A percentile compares a stretch with the other conserved stretches of the same genome.
Conservation (phyloP, 2,113 vertebrate genomes). For the Egretta garzetta region DNA sequence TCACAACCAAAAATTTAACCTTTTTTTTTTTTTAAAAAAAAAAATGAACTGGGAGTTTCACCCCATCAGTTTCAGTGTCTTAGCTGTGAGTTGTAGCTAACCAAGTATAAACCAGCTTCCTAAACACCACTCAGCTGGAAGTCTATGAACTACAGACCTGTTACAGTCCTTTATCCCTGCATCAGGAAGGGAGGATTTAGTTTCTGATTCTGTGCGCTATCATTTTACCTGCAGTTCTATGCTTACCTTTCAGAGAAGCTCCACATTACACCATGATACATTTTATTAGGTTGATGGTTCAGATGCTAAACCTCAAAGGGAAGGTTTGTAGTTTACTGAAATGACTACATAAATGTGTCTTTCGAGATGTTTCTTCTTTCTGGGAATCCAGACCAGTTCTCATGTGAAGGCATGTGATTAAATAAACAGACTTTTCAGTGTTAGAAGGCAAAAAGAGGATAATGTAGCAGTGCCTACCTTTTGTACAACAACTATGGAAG, state of each 20-base stretch:
- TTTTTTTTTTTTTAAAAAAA: not conserved
- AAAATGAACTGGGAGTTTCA: not conserved
- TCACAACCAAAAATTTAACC: not conserved
- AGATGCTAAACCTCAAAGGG: not conserved
- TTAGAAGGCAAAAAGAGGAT: not conserved
- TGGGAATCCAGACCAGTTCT: not conserved
- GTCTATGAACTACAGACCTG: not conserved
- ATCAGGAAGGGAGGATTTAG: not conserved
- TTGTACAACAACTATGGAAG: not conserved
- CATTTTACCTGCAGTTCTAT: not conserved
- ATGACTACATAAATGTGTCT: not conserved
- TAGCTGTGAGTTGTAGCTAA: not conserved
- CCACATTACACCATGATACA: not conserved
- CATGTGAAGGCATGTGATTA: not conserved
- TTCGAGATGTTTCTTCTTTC: not conserved
- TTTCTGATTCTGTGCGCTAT: not conserved
- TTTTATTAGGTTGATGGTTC: not conserved
- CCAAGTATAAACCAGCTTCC: not conserved
- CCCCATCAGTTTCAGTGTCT: not conserved
- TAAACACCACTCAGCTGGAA: not conserved
- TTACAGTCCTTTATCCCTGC: not conserved
- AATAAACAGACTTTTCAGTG: not conserved
- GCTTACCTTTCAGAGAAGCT: not conserved
- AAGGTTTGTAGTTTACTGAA: not conserved
- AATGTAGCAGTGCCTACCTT: not conserved